phyloP scores from a whole-genome alignment of 2,797 vertebrate species.

The Sebastes diploproa region DNA sequence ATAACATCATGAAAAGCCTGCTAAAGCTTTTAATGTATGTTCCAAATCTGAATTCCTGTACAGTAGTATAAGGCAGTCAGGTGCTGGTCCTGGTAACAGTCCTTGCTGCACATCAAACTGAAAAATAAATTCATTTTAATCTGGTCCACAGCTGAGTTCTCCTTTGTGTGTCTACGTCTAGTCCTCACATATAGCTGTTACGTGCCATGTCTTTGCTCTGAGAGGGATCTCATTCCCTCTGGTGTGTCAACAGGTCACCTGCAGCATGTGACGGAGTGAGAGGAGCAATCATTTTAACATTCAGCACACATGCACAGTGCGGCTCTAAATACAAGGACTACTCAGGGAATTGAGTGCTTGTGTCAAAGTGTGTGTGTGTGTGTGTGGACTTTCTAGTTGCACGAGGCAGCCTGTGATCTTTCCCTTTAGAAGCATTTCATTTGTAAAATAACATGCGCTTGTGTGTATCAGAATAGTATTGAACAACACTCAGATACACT shows the following conservation, averaged over 20 bases:
- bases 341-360: not conserved
- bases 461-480: not conserved
- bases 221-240: not conserved
- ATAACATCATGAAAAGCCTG: not conserved
- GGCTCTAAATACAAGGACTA: not conserved
- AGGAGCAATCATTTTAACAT: constrained; percentile 7
- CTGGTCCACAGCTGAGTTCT: not conserved
- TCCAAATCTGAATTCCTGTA: not conserved
- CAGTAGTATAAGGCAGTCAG: not conserved
- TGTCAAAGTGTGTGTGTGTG: not conserved
- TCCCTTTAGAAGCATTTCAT: not conserved
- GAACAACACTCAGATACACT: not conserved
- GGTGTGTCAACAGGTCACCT: not conserved
- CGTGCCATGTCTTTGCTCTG: not conserved
- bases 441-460: not conserved
- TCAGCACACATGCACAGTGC: not conserved
- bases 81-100: not conserved
- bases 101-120: not conserved
- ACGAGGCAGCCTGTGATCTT: not conserved
- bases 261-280: not conserved
- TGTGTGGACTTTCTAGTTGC: not conserved
- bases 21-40: not conserved
- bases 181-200: not conserved
- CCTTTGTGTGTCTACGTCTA: not conserved
- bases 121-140: not conserved